These are phyloP conservation scores for Lucilia sericata DNA, from an alignment of 1,140 invertebrate species.

Conservation along the genomic window DNA sequence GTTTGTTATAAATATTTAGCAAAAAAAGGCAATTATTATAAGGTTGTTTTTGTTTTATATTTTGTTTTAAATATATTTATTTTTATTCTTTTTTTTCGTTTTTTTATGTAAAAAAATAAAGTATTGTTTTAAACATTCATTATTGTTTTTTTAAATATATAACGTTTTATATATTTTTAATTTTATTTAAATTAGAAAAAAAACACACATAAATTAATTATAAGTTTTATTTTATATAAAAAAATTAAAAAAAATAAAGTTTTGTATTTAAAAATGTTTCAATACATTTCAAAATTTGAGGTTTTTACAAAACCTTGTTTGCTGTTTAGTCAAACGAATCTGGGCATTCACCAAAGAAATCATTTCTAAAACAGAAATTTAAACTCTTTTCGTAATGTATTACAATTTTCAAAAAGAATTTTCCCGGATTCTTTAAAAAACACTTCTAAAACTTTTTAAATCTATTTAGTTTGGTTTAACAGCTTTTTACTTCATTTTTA, in stretches of 20 bases:
- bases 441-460: too few relatives aligned
- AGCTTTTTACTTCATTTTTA: too few relatives aligned
- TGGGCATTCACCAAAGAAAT: too few relatives aligned
- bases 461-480: too few relatives aligned
- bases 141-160: not conserved
- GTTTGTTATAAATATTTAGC: conserved; percentile 16
- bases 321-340: too few relatives aligned
- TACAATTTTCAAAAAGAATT: too few relatives aligned
- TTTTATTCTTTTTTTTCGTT: not conserved
- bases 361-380: too few relatives aligned
- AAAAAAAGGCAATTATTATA: not conserved
- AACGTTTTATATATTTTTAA: not conserved
- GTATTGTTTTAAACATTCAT: conserved; percentile 15
- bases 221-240: not conserved
- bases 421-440: too few relatives aligned
- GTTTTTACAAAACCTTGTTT: too few relatives aligned
- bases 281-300: too few relatives aligned
- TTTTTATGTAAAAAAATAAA: conserved; percentile 27
- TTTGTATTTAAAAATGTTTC: too few relatives aligned
- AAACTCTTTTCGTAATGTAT: too few relatives aligned
- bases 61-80: not conserved
- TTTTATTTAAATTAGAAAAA: not conserved
- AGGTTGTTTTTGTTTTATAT: not conserved
- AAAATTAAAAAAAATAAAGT: not conserved
- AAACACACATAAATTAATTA: conserved; percentile 1